These are phyloP conservation scores for Sebastes schlegelii DNA, from an alignment of 2,113 vertebrate genomes.

Conservation along the genomic window DNA sequence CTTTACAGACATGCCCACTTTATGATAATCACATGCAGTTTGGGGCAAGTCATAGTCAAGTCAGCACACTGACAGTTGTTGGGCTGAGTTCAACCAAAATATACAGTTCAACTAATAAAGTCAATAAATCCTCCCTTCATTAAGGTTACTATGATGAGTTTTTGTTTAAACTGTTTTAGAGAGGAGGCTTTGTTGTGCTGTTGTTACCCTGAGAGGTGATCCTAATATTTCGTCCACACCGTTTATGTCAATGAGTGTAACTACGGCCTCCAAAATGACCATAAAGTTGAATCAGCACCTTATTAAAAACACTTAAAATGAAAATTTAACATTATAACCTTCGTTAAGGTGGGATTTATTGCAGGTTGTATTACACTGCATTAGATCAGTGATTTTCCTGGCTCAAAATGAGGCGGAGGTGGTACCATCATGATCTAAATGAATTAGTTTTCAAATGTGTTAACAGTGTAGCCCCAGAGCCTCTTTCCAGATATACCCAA, in stretches of 20 bases:
- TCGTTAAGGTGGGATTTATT: not conserved
- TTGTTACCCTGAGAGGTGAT: not conserved
- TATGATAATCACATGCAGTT: too few species aligned
- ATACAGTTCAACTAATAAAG: not conserved
- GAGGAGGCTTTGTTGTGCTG: not conserved
- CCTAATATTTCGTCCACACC: not conserved
- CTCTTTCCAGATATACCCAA: not conserved
- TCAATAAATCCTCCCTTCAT: not conserved
- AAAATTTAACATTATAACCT: not conserved
- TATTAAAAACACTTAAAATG: not conserved
- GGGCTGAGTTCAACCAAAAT: too few species aligned
- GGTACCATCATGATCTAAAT: too few species aligned
- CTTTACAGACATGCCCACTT: too few species aligned
- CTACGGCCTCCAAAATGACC: slow-evolving; percentile 12
- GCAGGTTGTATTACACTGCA: not conserved
- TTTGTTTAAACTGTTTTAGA: too few species aligned
- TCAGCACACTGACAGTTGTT: too few species aligned
- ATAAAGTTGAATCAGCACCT: slow-evolving; percentile 23
- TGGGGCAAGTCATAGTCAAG: too few species aligned
- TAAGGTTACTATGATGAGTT: not conserved
- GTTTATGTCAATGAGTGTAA: not conserved
- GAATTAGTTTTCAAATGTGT: too few species aligned
- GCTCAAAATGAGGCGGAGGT: too few species aligned
- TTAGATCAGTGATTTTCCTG: not conserved
- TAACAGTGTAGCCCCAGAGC: too few species aligned